phyloP scores from a whole-genome alignment of 2,888 invertebrate genomes.

The Hecatera dysodea region DNA sequence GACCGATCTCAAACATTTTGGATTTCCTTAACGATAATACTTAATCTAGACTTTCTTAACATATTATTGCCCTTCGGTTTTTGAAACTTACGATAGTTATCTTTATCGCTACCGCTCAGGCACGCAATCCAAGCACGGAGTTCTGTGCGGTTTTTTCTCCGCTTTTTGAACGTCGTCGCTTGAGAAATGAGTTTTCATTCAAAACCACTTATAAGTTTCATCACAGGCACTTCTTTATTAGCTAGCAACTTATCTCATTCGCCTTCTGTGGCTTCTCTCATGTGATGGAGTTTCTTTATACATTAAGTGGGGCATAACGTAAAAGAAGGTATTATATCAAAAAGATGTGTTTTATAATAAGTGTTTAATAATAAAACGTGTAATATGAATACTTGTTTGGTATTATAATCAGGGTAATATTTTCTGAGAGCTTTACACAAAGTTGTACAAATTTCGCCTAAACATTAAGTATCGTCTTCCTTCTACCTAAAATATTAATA shows the following conservation, averaged over 20 bases:
- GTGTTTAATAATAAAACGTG: neutral
- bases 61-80: neutral
- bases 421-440: too few relatives aligned
- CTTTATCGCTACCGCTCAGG: neutral
- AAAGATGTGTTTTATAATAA: too few relatives aligned
- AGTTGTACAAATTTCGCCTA: too few relatives aligned
- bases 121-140: conserved; percentile 13
- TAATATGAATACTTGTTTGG: too few relatives aligned
- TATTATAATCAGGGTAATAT: too few relatives aligned
- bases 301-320: neutral
- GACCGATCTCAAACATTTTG: too few relatives aligned
- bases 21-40: too few relatives aligned
- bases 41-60: neutral
- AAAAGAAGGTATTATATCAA: neutral
- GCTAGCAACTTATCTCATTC: conserved; percentile 33
- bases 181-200: conserved; percentile 64
- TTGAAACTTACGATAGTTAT: neutral
- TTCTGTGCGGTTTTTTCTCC: conserved; percentile 35
- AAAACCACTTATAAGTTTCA: conserved; percentile 65
- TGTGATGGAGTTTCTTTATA: conserved; percentile 15
- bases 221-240: conserved; percentile 56
- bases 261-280: neutral
- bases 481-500: too few relatives aligned
- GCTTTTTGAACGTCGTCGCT: conserved; percentile 40
- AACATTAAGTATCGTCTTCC: too few relatives aligned